These are phyloP conservation scores for Egretta garzetta DNA, from an alignment of 2,113 vertebrate species.

Conservation along the genomic window DNA sequence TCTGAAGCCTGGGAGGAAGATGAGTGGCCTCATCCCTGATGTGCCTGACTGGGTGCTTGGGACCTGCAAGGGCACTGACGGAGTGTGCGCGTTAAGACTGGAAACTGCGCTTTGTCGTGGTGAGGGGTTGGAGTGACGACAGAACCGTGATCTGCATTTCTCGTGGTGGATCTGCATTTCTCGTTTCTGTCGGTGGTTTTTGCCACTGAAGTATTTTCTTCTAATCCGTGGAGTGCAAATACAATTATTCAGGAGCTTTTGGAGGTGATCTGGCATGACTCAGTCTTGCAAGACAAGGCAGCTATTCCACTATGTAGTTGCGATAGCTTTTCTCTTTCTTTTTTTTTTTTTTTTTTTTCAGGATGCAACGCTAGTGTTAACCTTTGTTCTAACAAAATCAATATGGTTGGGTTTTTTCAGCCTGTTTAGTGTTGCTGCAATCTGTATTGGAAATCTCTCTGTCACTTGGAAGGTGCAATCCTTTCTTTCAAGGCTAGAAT, in stretches of 20 bases:
- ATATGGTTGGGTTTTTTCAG: neutral
- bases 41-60: neutral
- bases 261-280: neutral
- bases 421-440: neutral
- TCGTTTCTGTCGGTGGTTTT: neutral
- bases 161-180: neutral
- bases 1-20: neutral
- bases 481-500: neutral
- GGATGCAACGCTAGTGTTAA: neutral
- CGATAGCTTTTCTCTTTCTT: too few relatives aligned
- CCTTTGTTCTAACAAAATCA: neutral
- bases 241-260: neutral
- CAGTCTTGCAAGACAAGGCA: neutral
- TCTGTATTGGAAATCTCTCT: neutral
- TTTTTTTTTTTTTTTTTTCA: neutral
- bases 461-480: neutral
- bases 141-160: neutral
- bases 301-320: neutral
- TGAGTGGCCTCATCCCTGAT: neutral
- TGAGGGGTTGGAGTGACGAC: neutral
- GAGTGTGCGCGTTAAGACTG: too few relatives aligned
- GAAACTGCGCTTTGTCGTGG: rapidly evolving
- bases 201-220: neutral
- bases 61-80: rapidly evolving
- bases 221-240: neutral